Percentiles rank a stretch among this genome's conserved stretches.
Conservation (phyloP, 2,113 vertebrate species). For the Malurus melanocephalus region DNA sequence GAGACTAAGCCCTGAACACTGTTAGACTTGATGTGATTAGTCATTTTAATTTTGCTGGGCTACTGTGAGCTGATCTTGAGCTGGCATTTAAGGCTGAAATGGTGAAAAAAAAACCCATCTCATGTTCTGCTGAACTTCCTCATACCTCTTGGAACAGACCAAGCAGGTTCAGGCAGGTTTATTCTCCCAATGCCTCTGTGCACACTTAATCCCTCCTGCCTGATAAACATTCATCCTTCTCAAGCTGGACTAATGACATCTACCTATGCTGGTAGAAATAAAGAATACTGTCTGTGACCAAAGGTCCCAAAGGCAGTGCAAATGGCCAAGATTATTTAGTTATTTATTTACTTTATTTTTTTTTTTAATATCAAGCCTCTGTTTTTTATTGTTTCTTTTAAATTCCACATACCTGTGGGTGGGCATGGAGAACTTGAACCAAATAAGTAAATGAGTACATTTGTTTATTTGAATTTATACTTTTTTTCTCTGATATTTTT, state of each 20-base stretch:
- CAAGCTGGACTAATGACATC: background rate
- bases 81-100: background rate
- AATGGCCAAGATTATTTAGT: too few relatives aligned
- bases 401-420: background rate
- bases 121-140: background rate
- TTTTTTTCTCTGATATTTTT: background rate
- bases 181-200: background rate
- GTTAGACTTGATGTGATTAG: background rate
- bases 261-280: background rate
- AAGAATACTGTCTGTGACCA: background rate
- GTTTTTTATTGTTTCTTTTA: background rate
- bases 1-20: background rate
- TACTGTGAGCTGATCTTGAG: background rate
- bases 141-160: background rate
- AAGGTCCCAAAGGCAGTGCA: background rate
- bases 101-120: background rate
- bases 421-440: background rate
- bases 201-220: background rate
- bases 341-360: background rate
- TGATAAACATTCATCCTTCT: background rate
- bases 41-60: background rate
- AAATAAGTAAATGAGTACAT: background rate
- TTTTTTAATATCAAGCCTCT: background rate
- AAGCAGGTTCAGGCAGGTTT: background rate
- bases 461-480: background rate